Percentiles rank a stretch among this genome's conserved stretches.
These are phyloP conservation scores for Sesamia inferens DNA, from an alignment of 2,888 invertebrate genomes.

Conservation along the genomic window DNA sequence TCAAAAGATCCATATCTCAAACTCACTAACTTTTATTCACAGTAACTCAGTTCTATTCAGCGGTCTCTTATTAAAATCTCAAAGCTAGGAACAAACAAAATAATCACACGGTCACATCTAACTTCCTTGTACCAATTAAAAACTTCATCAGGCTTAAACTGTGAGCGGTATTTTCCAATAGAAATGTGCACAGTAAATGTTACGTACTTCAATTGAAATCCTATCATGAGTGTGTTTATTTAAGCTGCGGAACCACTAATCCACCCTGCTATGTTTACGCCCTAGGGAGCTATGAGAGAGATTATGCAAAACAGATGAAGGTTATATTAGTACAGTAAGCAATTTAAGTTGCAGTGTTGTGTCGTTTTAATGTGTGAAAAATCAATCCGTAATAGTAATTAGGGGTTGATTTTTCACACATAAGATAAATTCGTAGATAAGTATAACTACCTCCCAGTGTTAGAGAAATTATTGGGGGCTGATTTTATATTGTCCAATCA, in stretches of 20 bases:
- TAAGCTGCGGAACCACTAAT: constrained; percentile 59
- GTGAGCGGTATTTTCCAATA: constrained; percentile 57
- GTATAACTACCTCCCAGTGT: too few relatives aligned
- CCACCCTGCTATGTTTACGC: constrained; percentile 61
- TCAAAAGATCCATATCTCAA: neutral
- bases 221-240: constrained; percentile 65
- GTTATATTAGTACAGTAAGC: constrained; percentile 44
- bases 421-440: too few relatives aligned
- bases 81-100: constrained; percentile 44
- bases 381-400: too few relatives aligned
- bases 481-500: too few relatives aligned
- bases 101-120: constrained; percentile 37
- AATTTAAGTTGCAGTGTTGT: constrained; percentile 32
- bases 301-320: constrained; percentile 58
- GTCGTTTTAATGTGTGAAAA: neutral
- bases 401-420: too few relatives aligned
- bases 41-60: neutral
- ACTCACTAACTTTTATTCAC: neutral
- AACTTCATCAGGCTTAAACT: constrained; percentile 62
- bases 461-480: neutral
- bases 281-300: constrained; percentile 48
- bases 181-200: constrained; percentile 59
- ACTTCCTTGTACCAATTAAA: constrained; percentile 60
- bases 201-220: constrained; percentile 60
- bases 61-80: constrained; percentile 23